Percentiles rank a stretch among this genome's conserved stretches.
phyloP scores from a whole-genome alignment of 2,113 vertebrate genomes.

The Clarias magur region DNA sequence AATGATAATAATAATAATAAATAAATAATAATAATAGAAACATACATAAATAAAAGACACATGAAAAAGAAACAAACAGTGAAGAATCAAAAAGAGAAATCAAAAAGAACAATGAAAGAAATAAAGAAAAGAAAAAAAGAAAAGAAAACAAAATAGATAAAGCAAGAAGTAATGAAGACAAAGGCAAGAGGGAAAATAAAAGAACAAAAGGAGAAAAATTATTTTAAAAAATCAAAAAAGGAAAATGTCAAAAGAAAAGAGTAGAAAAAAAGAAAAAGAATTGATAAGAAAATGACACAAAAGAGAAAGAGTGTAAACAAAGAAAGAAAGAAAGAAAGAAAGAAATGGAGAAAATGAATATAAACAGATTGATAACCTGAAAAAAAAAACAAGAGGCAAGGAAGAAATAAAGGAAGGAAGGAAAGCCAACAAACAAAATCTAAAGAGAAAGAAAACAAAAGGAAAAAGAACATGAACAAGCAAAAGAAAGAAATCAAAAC shows the following conservation, averaged over 20 bases:
- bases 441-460: background rate
- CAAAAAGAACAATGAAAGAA: no score
- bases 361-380: background rate
- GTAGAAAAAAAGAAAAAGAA: background rate
- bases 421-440: background rate
- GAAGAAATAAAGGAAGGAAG: background rate
- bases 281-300: background rate
- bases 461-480: background rate
- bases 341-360: rapidly evolving
- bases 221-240: background rate
- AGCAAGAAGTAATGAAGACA: background rate
- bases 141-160: background rate
- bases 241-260: background rate
- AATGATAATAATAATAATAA: no score
- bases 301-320: background rate
- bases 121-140: background rate
- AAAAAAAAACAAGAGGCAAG: background rate
- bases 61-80: background rate
- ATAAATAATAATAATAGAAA: no score
- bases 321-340: no score
- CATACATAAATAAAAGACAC: background rate
- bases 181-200: background rate
- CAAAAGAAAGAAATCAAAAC: background rate
- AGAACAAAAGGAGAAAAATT: background rate
- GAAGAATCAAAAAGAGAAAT: background rate